phyloP scores from a whole-genome alignment of 2,113 vertebrate species.

The Oreochromis tanganicae region DNA sequence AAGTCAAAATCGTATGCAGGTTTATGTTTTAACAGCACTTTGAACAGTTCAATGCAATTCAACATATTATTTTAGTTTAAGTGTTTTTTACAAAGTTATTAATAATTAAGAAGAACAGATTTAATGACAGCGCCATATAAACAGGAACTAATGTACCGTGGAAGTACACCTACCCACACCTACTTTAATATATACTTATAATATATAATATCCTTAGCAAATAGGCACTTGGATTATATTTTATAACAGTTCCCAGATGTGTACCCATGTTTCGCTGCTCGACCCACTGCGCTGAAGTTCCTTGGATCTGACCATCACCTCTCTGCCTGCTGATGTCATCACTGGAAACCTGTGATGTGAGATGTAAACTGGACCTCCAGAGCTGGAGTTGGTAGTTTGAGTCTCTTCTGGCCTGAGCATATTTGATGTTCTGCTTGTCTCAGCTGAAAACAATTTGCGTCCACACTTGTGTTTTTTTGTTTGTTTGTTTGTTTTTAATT shows the following conservation, averaged over 20 bases:
- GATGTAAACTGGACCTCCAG: neutral
- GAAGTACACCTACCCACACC: neutral
- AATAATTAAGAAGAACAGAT: neutral
- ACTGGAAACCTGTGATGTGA: neutral
- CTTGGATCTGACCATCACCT: neutral
- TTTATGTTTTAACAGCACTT: neutral
- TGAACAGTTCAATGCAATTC: neutral
- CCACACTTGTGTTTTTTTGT: neutral
- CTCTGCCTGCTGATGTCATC: neutral
- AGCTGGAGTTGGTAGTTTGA: neutral
- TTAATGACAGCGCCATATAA: neutral
- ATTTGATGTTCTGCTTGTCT: neutral
- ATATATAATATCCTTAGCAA: neutral
- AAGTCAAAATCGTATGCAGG: neutral
- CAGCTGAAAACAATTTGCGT: neutral
- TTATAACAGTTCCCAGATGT: neutral
- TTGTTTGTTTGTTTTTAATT: neutral
- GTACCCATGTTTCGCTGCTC: neutral
- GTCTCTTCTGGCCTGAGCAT: rapidly evolving
- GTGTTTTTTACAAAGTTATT: neutral
- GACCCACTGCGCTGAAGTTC: neutral
- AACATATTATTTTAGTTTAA: neutral
- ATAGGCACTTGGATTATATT: neutral
- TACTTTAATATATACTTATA: neutral
- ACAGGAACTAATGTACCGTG: neutral